phyloP scores from a whole-genome alignment of 2,113 vertebrate species.

The Tapirus terrestris region DNA sequence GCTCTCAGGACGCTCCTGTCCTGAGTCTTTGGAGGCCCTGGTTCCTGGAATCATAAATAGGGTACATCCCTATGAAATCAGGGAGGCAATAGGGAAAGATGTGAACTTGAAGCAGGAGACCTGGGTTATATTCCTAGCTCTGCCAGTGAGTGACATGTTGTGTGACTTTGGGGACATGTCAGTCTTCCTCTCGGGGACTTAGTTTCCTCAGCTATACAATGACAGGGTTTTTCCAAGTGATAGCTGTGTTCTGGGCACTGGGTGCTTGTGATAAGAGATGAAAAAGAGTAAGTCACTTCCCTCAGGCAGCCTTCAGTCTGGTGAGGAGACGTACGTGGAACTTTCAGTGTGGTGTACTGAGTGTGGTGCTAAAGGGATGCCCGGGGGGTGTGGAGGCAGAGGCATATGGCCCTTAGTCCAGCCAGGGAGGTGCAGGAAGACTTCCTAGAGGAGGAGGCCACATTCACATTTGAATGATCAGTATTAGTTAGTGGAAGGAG shows the following conservation, averaged over 20 bases:
- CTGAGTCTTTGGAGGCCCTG: background rate
- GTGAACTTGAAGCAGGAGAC: background rate
- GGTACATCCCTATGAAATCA: background rate
- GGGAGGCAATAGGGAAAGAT: background rate
- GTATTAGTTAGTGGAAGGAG: background rate
- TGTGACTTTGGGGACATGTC: background rate
- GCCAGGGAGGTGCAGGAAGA: background rate
- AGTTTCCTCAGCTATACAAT: background rate
- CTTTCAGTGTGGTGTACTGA: background rate
- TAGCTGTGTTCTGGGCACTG: background rate
- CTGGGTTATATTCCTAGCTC: background rate
- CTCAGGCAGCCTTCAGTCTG: background rate
- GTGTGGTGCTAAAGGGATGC: background rate
- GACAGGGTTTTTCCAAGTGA: background rate
- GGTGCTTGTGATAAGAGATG: background rate
- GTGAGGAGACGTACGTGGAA: background rate
- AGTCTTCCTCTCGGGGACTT: background rate
- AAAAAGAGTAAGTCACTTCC: background rate
- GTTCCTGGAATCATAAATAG: background rate
- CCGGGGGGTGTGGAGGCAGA: accelerated
- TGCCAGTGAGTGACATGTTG: background rate
- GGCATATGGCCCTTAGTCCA: background rate
- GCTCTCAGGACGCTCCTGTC: background rate
- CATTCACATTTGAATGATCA: background rate
- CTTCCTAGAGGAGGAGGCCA: background rate